Evolutionary conservation across 1,140 invertebrate species (phyloP), one percentile per base, ranked within the genome.

Genomic region (Halictus rubicundus): DNA sequence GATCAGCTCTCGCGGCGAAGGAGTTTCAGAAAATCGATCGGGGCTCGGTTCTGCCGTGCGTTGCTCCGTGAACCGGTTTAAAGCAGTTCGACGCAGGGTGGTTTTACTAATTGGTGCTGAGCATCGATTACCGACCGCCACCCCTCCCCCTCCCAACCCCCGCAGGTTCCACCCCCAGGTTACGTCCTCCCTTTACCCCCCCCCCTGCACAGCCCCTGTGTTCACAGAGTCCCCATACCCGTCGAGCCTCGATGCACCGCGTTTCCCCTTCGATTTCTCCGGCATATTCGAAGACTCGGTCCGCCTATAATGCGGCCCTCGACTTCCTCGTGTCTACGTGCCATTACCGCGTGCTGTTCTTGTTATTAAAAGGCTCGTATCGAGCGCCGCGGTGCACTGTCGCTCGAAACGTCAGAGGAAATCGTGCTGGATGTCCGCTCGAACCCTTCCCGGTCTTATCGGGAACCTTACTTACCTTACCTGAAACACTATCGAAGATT

Each of bases 41-140:
- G 75, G 76, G 75, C 75, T 66, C 68, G 78, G 78, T 76, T 82
- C 77, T 81, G 32, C 63, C 83, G 84, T 79, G 86, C 88, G 88
- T 90, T 89, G 86, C 89, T 90, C 85, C 78, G 83, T 78, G 82
- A 87, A 85, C 69, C 80, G 79, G 73, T 75, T 85, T 83, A 84
- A 84, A 84, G 82, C 83, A 68, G 84, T 84, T 83, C 84, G 82
- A 68, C 82, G 83, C 84, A 84, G 88, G 87, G 84, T 88, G 88
- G 85, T 88, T 89, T 89, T 89, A 85, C 87, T 90, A 89, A 90
- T 89, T 90, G 88, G 85, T 85, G 84, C 87, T 81, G 86, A 87
- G 87, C 89, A 89, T 87, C 87, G 88, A 90, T 88, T 89, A 89
- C 85, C 85, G 75, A 79, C 81, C 80, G 74, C 79, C 74, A 46